phyloP scores from a whole-genome alignment of 1,140 invertebrate species.

The Ceratosolen solmsi region DNA sequence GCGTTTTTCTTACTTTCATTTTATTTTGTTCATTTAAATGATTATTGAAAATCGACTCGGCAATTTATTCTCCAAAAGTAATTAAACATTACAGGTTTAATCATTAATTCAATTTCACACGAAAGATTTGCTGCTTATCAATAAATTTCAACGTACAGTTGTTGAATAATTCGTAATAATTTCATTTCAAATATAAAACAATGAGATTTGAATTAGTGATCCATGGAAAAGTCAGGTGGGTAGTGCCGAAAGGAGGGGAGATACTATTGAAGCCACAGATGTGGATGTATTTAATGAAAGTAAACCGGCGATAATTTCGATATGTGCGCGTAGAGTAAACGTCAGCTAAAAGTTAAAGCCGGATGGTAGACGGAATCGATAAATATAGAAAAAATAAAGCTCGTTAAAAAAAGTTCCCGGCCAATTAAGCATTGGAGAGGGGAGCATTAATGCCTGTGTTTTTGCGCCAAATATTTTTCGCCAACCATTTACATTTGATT shows the following conservation, averaged over 20 bases:
- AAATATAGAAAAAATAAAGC: neutral
- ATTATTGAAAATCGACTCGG: neutral
- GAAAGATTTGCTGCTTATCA: neutral
- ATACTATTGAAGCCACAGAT: neutral
- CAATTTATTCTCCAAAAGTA: neutral
- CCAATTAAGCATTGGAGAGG: neutral
- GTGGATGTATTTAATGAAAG: neutral
- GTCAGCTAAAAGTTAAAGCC: neutral
- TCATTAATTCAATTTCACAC: neutral
- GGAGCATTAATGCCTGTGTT: no score
- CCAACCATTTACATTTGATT: neutral
- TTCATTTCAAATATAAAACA: neutral
- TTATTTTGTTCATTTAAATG: neutral
- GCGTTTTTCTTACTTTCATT: neutral
- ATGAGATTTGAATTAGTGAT: neutral
- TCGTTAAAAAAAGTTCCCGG: neutral
- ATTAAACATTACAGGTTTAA: neutral
- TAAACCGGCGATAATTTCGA: neutral
- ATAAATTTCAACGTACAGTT: neutral
- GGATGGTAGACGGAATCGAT: neutral
- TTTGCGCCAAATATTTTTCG: no score
- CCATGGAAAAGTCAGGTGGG: neutral
- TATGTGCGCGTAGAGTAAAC: neutral
- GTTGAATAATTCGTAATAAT: neutral
- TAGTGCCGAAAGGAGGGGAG: neutral